Evolutionary conservation across 2,113 vertebrate species (phyloP), one percentile per base, ranked within the genome.

Genomic region (Tenebrosternarchus preto): DNA sequence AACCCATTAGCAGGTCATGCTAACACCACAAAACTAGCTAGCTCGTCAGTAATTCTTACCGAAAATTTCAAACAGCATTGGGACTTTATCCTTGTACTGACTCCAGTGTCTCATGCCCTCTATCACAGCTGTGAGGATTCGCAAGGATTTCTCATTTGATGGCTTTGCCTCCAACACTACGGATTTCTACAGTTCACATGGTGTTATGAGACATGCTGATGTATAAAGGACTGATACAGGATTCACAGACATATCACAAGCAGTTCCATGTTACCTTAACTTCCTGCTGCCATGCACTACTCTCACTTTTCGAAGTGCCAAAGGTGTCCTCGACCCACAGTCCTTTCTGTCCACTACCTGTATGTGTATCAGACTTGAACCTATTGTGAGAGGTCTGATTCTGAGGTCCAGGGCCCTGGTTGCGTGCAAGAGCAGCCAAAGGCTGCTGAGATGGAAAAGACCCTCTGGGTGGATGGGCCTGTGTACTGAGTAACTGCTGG

Each of bases 51-150:
- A 39, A 24, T 73, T 87, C 95, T 87, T 87, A 98, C 98, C 97
- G 85, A 98, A 91, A 86, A 98, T 88, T 91, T 99, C 96, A 92
- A 97, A 98, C 24, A 98, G 83, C 61, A 94, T 88, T 0, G 93
- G 60, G 61, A 90, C 87, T 92, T 90, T 95, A 78, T 93, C 90
- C 81, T 92, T 78, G 68, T 93, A 96, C 81, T 95, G 94, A 86
- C 90, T 92, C 98, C 98, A 99, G 88, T 96, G 93, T 88, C 89
- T 97, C 95, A 98, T 92, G 72, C 96, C 96, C 81, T 93, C 92
- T 80, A 98, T 96, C 79, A 95, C 94, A 77, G 93, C 91, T 80
- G 95, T 95, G 86, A 98, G 67, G 85, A 98, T 94, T 84, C 95
- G 92, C 83, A 99, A 88, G 56, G 95, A 94, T 88, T 89, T 93